Conservation (phyloP, 2,888 invertebrate genomes). For the Malthinus seriepunctatus region DNA sequence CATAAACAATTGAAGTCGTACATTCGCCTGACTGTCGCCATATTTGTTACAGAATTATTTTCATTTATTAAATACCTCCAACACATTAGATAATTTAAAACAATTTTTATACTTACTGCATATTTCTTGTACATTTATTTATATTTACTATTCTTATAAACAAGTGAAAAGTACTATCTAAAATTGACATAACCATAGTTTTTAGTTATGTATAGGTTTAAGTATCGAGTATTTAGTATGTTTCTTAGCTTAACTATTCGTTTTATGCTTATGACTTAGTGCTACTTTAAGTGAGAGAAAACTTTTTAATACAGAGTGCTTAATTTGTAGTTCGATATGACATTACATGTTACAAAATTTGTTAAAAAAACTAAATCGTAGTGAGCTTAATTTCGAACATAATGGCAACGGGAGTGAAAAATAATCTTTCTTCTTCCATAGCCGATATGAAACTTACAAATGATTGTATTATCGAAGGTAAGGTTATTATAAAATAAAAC, state of each 20-base stretch:
- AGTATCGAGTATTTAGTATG: too few species aligned
- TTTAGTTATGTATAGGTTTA: neutral
- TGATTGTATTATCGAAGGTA: conserved; percentile 5
- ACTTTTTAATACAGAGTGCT: too few species aligned
- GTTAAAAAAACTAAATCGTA: too few species aligned
- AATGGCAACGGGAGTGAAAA: too few species aligned
- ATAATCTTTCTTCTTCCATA: too few species aligned
- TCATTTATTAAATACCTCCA: neutral
- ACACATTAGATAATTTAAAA: neutral
- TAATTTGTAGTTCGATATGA: too few species aligned
- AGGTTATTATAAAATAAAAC: neutral
- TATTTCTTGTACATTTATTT: neutral
- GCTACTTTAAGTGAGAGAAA: too few species aligned
- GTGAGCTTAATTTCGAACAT: too few species aligned
- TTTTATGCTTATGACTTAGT: too few species aligned
- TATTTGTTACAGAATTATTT: conserved; percentile 4
- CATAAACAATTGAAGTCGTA: neutral
- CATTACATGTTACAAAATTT: too few species aligned
- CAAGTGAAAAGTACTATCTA: neutral
- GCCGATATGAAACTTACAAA: conserved; percentile 6
- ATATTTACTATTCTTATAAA: neutral
- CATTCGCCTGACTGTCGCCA: neutral
- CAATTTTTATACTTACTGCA: too few species aligned
- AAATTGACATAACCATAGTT: conserved; percentile 2
- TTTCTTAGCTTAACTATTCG: too few species aligned